Evolutionary conservation across 1,140 invertebrate species (phyloP).

Genomic region (Camponotus pennsylvanicus): DNA sequence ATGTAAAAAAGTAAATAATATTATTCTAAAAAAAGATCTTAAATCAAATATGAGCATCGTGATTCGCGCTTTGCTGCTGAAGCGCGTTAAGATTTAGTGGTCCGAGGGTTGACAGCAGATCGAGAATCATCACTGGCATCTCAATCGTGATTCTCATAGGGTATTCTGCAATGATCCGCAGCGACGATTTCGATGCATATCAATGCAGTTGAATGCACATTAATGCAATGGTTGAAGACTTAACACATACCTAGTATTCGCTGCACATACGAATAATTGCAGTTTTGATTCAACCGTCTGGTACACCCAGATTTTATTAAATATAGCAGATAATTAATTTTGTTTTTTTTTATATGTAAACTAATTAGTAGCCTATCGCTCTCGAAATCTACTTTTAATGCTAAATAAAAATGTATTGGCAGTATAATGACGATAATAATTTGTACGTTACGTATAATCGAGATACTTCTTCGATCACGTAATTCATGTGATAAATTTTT

Average conservation of each 20-base stretch:
- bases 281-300: background rate
- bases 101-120: background rate
- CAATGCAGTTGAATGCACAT: background rate
- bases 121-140: conserved; percentile 17
- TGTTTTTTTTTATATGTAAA: background rate
- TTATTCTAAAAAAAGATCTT: background rate
- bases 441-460: background rate
- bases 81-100: background rate
- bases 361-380: background rate
- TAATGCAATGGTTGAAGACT: conserved; percentile 2
- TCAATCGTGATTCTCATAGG: conserved; percentile 39
- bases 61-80: background rate
- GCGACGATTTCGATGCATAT: conserved; percentile 10
- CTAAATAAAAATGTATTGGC: background rate
- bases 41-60: background rate
- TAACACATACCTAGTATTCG: background rate
- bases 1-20: background rate
- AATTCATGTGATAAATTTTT: conserved; percentile 11
- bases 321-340: background rate
- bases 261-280: background rate
- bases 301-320: background rate
- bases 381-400: background rate
- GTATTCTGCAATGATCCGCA: background rate
- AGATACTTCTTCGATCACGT: background rate
- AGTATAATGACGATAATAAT: background rate